These are phyloP conservation scores for Meloidogyne exigua DNA, from an alignment of 1,140 invertebrate species.

Conservation along the genomic window DNA sequence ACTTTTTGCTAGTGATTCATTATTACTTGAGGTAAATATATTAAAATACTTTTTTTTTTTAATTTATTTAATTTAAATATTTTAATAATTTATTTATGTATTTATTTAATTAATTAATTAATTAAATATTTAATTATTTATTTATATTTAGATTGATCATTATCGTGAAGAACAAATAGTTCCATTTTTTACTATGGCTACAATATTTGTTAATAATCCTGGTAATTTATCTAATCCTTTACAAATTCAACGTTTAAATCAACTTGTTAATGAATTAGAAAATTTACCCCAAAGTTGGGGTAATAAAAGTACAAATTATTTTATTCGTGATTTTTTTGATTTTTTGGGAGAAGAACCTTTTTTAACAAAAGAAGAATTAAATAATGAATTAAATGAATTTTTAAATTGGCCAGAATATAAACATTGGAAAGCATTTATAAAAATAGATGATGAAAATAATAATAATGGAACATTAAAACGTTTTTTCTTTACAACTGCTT, in stretches of 20 bases:
- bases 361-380: constrained; percentile 1
- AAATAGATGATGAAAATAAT: constrained; percentile 19
- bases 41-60: background rate
- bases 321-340: constrained; percentile 52
- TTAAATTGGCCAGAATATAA: constrained; percentile 57
- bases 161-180: constrained; percentile 54
- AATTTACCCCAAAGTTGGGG: constrained; percentile 53
- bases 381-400: constrained; percentile 38
- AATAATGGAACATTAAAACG: constrained; percentile 40
- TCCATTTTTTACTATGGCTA: constrained; percentile 57
- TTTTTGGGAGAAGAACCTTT: constrained; percentile 46
- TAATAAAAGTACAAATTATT: constrained; percentile 46
- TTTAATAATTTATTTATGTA: background rate
- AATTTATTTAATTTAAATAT: background rate
- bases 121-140: no score
- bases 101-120: no score
- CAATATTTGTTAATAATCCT: constrained; percentile 57
- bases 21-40: constrained; percentile 46
- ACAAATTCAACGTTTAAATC: constrained; percentile 42
- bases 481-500: constrained; percentile 62
- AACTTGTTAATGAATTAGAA: constrained; percentile 53
- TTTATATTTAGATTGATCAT: constrained; percentile 49
- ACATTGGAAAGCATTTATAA: constrained; percentile 56
- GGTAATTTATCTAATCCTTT: constrained; percentile 54
- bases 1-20: constrained; percentile 59